Conservation (phyloP, 2,797 vertebrate species). For the Vultur gryphus region DNA sequence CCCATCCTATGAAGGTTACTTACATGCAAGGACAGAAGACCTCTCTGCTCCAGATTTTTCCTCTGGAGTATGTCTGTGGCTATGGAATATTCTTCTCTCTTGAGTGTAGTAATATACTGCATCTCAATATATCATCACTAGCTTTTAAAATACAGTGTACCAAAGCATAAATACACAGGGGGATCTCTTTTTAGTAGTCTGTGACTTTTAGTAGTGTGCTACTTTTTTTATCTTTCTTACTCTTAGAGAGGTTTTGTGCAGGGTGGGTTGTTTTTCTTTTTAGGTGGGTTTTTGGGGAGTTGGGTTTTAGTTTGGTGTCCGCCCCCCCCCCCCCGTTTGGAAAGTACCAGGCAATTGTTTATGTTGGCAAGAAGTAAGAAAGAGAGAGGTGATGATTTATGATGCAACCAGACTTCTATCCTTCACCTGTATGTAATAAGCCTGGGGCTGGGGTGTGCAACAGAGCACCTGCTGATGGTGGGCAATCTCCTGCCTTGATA, state of each 20-base stretch:
- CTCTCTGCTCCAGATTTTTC: background rate
- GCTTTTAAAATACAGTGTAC: background rate
- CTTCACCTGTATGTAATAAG: background rate
- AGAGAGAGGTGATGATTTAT: background rate
- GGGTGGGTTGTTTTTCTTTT: background rate
- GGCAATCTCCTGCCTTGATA: background rate
- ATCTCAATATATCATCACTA: background rate
- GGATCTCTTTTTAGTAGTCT: background rate
- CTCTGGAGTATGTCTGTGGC: background rate
- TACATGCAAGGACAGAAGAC: background rate
- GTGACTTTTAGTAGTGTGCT: background rate
- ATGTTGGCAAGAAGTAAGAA: background rate
- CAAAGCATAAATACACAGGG: background rate
- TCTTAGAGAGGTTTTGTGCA: background rate
- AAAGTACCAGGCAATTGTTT: background rate
- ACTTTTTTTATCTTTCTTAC: background rate
- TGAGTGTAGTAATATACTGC: background rate
- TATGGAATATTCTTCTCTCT: background rate
- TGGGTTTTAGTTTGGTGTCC: background rate
- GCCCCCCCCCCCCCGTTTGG: background rate
- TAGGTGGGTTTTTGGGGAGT: accelerated
- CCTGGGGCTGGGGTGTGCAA: background rate
- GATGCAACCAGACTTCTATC: background rate
- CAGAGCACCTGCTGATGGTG: background rate
- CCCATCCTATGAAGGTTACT: background rate